Evolutionary conservation across 2,797 vertebrate genomes (phyloP).

Genomic region (Acrossocheilus wenchowensis): DNA sequence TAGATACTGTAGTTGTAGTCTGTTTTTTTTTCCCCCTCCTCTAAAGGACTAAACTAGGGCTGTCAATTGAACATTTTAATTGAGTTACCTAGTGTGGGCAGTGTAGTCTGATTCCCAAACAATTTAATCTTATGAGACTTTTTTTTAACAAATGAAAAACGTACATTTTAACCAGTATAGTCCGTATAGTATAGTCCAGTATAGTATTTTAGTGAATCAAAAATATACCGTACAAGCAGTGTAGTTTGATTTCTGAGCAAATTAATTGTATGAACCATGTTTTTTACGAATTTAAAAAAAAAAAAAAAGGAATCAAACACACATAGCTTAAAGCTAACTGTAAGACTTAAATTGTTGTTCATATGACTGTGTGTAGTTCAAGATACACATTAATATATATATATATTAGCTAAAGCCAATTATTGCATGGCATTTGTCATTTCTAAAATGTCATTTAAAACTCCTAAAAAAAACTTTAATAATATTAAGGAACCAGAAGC

Average conservation of each 20-base stretch:
- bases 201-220: not conserved
- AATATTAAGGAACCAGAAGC: not conserved
- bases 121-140: no score
- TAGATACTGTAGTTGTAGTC: not conserved
- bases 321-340: not conserved
- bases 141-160: not conserved
- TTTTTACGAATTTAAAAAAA: not conserved
- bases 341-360: not conserved
- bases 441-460: not conserved
- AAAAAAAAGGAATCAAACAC: not conserved
- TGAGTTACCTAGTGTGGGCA: not conserved
- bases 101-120: not conserved
- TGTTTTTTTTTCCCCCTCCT: not conserved
- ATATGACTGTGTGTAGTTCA: not conserved
- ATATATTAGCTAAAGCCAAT: no score
- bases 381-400: not conserved
- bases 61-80: not conserved
- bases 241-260: not conserved
- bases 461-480: no score
- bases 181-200: no score
- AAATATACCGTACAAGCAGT: not conserved
- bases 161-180: not conserved
- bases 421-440: not conserved
- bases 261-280: not conserved
- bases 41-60: not conserved